Percentiles rank a stretch among this genome's conserved stretches.
These are phyloP conservation scores for Onychorhynchus coronatus DNA, from an alignment of 2,113 vertebrate species.

Conservation along the genomic window DNA sequence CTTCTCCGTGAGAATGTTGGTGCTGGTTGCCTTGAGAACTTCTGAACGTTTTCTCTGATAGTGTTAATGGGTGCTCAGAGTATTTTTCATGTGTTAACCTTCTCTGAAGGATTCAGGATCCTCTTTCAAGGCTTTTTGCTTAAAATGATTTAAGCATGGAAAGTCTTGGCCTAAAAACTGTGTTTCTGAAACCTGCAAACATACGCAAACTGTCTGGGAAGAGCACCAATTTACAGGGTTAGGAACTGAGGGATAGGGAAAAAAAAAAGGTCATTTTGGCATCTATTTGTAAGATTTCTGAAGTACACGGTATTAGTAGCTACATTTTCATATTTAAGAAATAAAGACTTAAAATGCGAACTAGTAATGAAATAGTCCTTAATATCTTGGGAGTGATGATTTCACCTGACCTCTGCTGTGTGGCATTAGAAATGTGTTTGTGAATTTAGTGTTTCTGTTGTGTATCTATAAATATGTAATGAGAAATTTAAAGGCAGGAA, in stretches of 20 bases:
- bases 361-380: not conserved
- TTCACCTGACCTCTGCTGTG: not conserved
- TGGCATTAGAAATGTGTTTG: not conserved
- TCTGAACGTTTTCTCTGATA: not conserved
- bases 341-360: not conserved
- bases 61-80: not conserved
- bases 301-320: not conserved
- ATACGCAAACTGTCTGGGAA: not conserved
- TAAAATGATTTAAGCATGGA: not conserved
- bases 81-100: not conserved
- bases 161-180: not conserved
- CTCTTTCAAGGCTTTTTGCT: not conserved
- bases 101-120: not conserved
- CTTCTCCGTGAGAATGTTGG: not conserved
- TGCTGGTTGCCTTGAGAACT: not conserved
- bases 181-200: not conserved
- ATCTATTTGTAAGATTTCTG: not conserved
- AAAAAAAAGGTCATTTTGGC: not conserved
- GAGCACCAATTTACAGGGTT: not conserved
- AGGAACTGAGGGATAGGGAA: not conserved
- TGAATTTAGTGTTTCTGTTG: not conserved
- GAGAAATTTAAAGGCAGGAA: not conserved
- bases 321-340: not conserved
- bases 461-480: not conserved
- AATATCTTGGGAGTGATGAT: not conserved